Evolutionary conservation across 2,888 invertebrate genomes (phyloP).

Genomic region (Lycaena phlaeas): DNA sequence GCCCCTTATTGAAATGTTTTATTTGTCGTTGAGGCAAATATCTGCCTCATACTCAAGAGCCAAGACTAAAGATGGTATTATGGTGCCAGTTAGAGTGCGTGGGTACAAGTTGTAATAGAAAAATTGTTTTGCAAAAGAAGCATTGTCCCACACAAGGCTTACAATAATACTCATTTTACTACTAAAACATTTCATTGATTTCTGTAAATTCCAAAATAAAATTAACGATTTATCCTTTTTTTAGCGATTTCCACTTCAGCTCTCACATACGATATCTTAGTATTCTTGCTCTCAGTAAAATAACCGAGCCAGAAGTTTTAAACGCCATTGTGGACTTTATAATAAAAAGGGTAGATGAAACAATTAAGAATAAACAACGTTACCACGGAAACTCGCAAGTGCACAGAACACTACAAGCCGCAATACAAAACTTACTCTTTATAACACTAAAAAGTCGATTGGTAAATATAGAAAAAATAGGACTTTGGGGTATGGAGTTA

Average conservation of each 20-base stretch:
- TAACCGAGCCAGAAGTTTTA: conserved; percentile 31
- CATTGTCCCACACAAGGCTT: no score
- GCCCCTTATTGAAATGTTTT: no score
- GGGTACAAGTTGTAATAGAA: no score
- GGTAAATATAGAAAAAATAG: conserved; percentile 23
- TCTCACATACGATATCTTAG: conserved; percentile 43
- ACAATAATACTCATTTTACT: no score
- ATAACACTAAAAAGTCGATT: conserved; percentile 31
- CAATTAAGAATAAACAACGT: conserved; percentile 46
- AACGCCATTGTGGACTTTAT: conserved; percentile 33
- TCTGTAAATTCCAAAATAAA: not conserved
- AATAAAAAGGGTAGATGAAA: conserved; percentile 36
- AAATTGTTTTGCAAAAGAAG: no score
- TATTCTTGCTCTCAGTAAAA: conserved; percentile 32
- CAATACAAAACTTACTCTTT: conserved; percentile 44
- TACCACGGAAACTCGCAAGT: conserved; percentile 55
- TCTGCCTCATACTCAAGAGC: no score
- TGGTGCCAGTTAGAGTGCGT: no score
- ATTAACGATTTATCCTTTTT: conserved; percentile 23
- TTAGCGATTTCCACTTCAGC: conserved; percentile 42
- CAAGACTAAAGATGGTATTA: no score
- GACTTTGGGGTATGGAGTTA: conserved; percentile 41
- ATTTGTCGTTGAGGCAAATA: no score
- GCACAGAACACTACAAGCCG: conserved; percentile 43
- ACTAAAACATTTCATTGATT: no score